phyloP scores from a whole-genome alignment of 2,797 vertebrate genomes.

The Anniella stebbinsi region DNA sequence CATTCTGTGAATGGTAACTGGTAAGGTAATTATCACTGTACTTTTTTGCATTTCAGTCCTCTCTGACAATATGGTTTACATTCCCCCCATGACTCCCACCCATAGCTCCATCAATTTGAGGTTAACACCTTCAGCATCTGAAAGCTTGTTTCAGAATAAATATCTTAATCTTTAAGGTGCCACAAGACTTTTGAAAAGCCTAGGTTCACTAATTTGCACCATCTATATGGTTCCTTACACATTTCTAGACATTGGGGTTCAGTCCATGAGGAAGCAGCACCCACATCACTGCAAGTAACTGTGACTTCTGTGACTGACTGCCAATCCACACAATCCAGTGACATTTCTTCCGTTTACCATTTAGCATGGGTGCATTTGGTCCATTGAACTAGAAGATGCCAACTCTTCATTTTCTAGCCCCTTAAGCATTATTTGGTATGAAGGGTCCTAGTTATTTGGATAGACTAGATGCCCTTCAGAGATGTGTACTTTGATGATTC shows the following conservation, averaged over 20 bases:
- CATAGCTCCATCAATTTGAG: too few species aligned
- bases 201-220: background rate
- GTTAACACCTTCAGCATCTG: too few species aligned
- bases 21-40: too few species aligned
- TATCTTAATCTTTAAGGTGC: too few species aligned
- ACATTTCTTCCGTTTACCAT: background rate
- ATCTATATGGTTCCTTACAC: background rate
- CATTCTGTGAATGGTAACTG: too few species aligned
- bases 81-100: too few species aligned
- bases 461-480: constrained; percentile 5
- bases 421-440: background rate
- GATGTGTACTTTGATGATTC: constrained; percentile 22
- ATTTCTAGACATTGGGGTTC: background rate
- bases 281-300: background rate
- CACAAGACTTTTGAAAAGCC: background rate
- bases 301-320: background rate
- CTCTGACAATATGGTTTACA: too few species aligned
- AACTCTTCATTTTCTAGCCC: background rate
- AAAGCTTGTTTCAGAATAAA: too few species aligned
- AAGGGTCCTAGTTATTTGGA: background rate
- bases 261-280: background rate
- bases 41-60: too few species aligned
- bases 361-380: too few species aligned
- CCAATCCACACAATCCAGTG: background rate
- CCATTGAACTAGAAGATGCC: background rate